These are phyloP conservation scores for Catocala nupta DNA, from an alignment of 2,888 invertebrate species.

Conservation along the genomic window DNA sequence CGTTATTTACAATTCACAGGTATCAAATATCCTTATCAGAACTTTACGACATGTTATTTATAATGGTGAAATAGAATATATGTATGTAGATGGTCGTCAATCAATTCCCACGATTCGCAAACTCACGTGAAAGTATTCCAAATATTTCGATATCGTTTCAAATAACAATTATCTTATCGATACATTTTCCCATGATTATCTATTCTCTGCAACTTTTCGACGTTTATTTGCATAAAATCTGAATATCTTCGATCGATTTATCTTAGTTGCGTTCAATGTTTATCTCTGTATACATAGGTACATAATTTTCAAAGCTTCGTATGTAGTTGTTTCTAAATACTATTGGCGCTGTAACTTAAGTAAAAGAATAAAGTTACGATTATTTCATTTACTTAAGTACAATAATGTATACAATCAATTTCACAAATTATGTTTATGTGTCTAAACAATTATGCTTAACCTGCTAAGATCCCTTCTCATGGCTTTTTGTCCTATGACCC, in stretches of 20 bases:
- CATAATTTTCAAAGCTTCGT: slow-evolving; percentile 1
- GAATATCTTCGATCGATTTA: slow-evolving; percentile 51
- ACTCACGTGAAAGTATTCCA: slow-evolving; percentile 72
- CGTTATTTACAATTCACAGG: slow-evolving; percentile 51
- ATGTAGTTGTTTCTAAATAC: background rate
- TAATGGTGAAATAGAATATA: slow-evolving; percentile 56
- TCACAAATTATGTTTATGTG: no score
- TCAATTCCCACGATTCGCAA: slow-evolving; percentile 74
- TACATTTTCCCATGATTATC: slow-evolving; percentile 70
- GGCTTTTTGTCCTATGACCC: no score
- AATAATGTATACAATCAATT: background rate
- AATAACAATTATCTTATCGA: slow-evolving; percentile 72
- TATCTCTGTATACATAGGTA: background rate
- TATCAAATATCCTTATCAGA: slow-evolving; percentile 52
- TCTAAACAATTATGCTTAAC: no score
- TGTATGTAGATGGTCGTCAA: slow-evolving; percentile 66
- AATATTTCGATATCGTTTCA: slow-evolving; percentile 67
- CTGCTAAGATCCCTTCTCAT: no score
- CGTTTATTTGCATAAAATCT: slow-evolving; percentile 65
- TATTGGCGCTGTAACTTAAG: no score
- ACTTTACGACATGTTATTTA: slow-evolving; percentile 57
- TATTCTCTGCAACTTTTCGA: slow-evolving; percentile 62
- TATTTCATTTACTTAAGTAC: background rate
- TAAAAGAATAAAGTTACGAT: slow-evolving; percentile 6
- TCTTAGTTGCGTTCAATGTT: slow-evolving; percentile 20